Evolutionary conservation across 2,888 invertebrate species (phyloP), one percentile per base, ranked within the genome.

Genomic region (Acanthosepion pharaonis): DNA sequence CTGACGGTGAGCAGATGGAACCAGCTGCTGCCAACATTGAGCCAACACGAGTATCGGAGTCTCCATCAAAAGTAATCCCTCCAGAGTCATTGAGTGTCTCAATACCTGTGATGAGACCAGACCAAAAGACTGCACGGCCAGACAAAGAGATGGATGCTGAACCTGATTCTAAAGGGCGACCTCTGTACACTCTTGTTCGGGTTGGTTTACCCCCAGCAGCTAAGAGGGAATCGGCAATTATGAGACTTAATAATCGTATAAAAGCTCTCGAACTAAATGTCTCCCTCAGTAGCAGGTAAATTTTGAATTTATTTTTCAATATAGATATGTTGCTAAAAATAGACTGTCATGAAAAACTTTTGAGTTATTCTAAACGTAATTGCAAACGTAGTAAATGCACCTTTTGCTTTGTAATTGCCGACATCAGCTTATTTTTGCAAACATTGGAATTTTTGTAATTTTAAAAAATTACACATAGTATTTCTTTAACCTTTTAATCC

Each of bases 201-300:
- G 94, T 95, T 53, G 94, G 95, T 49, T 95, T 96, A 33, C 96
- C 95, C 48, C 94, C 95, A 78, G 95, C 95, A 0, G 93, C 95
- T 18, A 97, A 96, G 95, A 95, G 96, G 92, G 97, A 97, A 95
- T 96, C 96, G 0, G 96, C 97, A 48, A 97, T 99, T 97, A 98
- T 99, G 97, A 98, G 99, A 96, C 98, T 99, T 95, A 99, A 99
- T 95, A 99, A 99, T 95, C 98, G 99, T 97, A 99, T 99, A 95
- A 99, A 99, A 98, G 98, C 98, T 94, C 98, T 99, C 96, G 99
- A 99, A 98, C 98, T 99, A 96, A 99, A 99, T 97, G 99, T 99
- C 98, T 99, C 99, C 28, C 98, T 99, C 91, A 99, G 99, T 96
- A 98, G 99, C 95, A 99, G 99, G 97, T 97, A 94, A 23, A 3